These are phyloP conservation scores for Enteromius argenteus DNA, from an alignment of 2,797 vertebrate species.

Conservation along the genomic window DNA sequence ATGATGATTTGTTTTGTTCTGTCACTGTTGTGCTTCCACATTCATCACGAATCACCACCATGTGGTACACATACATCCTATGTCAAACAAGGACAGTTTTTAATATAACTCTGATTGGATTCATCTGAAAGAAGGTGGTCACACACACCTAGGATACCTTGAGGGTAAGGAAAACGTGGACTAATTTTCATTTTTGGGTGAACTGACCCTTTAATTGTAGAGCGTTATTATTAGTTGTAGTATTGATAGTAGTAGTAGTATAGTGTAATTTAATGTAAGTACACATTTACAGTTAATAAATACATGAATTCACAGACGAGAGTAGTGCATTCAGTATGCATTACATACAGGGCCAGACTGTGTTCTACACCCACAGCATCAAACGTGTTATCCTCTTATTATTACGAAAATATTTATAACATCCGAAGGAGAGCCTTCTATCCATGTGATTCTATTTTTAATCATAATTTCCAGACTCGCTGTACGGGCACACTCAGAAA, in stretches of 20 bases:
- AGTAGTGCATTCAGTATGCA: not conserved
- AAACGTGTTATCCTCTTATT: not conserved
- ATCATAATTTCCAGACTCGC: slow-evolving; percentile 26
- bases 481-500: slow-evolving; percentile 30
- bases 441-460: slow-evolving; percentile 21
- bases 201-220: not conserved
- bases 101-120: no score
- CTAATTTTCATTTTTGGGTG: no score
- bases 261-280: not conserved
- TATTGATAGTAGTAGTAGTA: not conserved
- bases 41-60: no score
- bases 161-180: no score
- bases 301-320: not conserved
- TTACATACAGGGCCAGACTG: not conserved
- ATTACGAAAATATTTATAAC: slow-evolving; percentile 22
- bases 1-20: no score
- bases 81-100: no score
- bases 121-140: no score
- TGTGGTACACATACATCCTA: no score
- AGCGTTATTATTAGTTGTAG: not conserved
- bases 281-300: slow-evolving; percentile 8
- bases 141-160: no score
- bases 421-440: not conserved
- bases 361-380: slow-evolving; percentile 26
- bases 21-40: no score